A percentile compares a stretch with the other conserved stretches of the same genome.
Evolutionary conservation across 1,140 invertebrate genomes (phyloP).

Genomic region (Phthorimaea operculella): DNA sequence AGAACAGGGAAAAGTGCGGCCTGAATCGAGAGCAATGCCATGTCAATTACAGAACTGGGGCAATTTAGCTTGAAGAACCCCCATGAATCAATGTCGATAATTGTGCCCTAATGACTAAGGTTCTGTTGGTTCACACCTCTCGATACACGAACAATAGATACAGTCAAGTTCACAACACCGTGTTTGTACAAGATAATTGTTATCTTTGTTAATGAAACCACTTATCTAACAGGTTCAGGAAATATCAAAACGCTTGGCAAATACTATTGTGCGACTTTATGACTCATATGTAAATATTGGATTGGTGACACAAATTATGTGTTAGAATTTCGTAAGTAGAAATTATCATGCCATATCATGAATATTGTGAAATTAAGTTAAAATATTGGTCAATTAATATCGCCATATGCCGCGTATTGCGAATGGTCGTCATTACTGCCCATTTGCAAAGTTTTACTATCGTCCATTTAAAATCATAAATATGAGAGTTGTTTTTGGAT

Average conservation of each 20-base stretch:
- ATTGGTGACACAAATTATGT: no score
- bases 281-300: not conserved
- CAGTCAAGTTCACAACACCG: not conserved
- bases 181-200: not conserved
- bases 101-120: conserved; percentile 20
- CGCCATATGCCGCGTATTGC: no score
- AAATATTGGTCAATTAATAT: no score
- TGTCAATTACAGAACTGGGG: conserved; percentile 16
- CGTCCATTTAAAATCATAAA: no score
- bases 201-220: conserved; percentile 1
- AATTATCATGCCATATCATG: no score
- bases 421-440: no score
- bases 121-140: conserved; percentile 17
- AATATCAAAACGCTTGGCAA: conserved; percentile 1
- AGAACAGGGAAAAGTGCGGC: no score
- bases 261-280: not conserved
- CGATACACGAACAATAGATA: not conserved
- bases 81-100: conserved; percentile 20
- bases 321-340: no score
- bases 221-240: conserved; percentile 1
- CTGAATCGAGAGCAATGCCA: not conserved
- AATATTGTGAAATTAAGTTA: no score
- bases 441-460: no score
- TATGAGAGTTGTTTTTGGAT: no score
- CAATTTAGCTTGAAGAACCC: conserved; percentile 12